Percentiles rank a stretch among this genome's conserved stretches.
Evolutionary conservation across 2,113 vertebrate genomes (phyloP).

Genomic region (Tapirus terrestris): DNA sequence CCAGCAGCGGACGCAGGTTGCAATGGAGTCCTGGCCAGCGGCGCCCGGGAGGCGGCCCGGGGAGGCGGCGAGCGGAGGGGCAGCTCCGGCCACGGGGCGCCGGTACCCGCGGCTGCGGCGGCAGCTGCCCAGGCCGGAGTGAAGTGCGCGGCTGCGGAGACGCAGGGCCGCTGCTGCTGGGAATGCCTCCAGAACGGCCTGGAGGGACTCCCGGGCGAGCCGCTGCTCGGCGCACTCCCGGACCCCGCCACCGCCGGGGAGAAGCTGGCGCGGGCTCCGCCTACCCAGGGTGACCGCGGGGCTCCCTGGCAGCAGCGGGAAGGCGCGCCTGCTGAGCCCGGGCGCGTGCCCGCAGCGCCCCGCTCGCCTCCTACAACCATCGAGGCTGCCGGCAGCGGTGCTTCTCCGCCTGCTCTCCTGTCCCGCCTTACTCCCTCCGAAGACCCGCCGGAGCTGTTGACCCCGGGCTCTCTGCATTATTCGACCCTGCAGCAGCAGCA

Average conservation of each 20-base stretch:
- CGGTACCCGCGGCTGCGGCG: neutral
- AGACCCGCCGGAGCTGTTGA: neutral
- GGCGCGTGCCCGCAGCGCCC: fast-evolving
- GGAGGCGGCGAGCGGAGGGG: neutral
- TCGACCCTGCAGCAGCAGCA: conserved; percentile 25
- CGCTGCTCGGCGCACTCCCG: neutral
- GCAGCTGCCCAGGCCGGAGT: neutral
- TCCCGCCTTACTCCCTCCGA: neutral
- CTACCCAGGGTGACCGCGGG: neutral
- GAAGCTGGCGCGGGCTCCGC: neutral
- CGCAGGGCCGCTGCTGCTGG: conserved; percentile 64
- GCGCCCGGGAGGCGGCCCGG: neutral
- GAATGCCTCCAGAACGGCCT: conserved; percentile 48
- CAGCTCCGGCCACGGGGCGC: neutral
- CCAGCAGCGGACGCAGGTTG: neutral
- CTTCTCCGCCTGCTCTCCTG: neutral
- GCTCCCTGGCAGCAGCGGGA: neutral
- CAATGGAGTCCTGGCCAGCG: neutral
- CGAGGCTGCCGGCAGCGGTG: neutral
- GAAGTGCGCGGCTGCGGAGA: conserved; percentile 25
- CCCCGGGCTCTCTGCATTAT: neutral
- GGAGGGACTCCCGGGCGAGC: neutral
- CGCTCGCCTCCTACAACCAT: neutral
- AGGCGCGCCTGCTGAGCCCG: neutral
- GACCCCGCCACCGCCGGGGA: neutral